Base-by-base conservation (phyloP, 2,797 vertebrate species). In the Calcarius lapponicus region DNA sequence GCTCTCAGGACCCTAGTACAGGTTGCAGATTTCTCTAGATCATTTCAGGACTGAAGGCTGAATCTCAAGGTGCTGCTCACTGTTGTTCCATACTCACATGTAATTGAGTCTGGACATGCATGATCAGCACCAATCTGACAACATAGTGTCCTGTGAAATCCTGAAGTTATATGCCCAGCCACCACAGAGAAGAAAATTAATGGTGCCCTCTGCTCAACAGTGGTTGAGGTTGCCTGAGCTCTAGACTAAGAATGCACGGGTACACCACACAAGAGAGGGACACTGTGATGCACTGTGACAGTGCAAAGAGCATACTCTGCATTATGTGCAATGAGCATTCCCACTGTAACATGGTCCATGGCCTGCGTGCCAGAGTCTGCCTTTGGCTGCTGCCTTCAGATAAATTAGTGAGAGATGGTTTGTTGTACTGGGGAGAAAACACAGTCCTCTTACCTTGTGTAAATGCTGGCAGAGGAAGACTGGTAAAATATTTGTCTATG, bases 401-500 rank as follows among this genome's bases (percentile, higher is more conserved):
- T 90, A 72, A 75, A 75, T 81, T 81, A 48, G 17, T 21, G 50
- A 83, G 76, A 51, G 36, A 11, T 57, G 10, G 81, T 32, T 66
- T 66, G 14, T 84, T 90, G 51, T 80, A 48, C 32, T 73, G 45
- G 62, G 66, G 50, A 67, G 50, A 85, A 85, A 89, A 73, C 28
- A 53, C 7, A 26, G 26, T 80, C 36, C 34, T 85, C 54, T 29
- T 91, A 83, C 75, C 54, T 85, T n/a, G 0, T 82, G n/a, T 90
- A 82, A 88, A 88, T 86, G 43, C 62, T 86, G 82, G 51, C 4
- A 40, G 65, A 95, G 84, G 47, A 71, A 67, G 50, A 69, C 72
- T 92, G 43, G 42, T 92, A 73, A 93, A 94, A 93, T 95, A 94
- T 93, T 93, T 94, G 91, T 95, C 90, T 86, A 82, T 91, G 88